phyloP scores from a whole-genome alignment of 1,140 invertebrate species.

The Melipona quadrifasciata region DNA sequence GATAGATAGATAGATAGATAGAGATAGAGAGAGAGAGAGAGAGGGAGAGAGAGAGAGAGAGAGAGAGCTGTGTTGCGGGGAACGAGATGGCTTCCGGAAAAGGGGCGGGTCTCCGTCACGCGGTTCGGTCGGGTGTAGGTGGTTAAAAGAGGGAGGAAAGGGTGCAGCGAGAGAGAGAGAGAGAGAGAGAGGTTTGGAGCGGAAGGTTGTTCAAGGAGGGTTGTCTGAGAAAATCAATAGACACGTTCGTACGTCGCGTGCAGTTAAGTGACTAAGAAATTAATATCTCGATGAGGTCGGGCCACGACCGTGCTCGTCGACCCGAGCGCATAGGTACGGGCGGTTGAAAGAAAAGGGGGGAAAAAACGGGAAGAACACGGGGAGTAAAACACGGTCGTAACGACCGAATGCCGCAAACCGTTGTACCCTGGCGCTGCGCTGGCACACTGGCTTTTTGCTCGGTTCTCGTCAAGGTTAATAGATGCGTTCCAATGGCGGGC shows the following conservation, averaged over 20 bases:
- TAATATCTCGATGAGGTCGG: conserved; percentile 80
- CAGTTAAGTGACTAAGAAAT: conserved; percentile 80
- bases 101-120: conserved; percentile 69
- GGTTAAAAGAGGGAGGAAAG: conserved; percentile 46
- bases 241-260: conserved; percentile 78
- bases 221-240: conserved; percentile 78
- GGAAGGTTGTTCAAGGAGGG: conserved; percentile 54
- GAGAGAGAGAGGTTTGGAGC: conserved; percentile 34
- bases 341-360: conserved; percentile 42
- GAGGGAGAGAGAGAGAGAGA: conserved; percentile 22
- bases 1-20: too few species aligned
- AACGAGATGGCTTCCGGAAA: conserved; percentile 71
- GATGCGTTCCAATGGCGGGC: conserved; percentile 7
- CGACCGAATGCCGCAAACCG: conserved; percentile 3
- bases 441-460: not conserved
- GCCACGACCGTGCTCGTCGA: conserved; percentile 66
- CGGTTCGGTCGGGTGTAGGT: conserved; percentile 47
- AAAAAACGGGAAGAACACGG: conserved; percentile 35
- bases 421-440: not conserved
- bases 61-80: conserved; percentile 64
- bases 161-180: conserved; percentile 37
- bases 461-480: conserved; percentile 54
- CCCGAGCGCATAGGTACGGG: conserved; percentile 48
- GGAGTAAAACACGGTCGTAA: conserved; percentile 49
- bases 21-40: too few species aligned